Conservation (phyloP, 1,140 invertebrate species). For the Reticulitermes speratus region DNA sequence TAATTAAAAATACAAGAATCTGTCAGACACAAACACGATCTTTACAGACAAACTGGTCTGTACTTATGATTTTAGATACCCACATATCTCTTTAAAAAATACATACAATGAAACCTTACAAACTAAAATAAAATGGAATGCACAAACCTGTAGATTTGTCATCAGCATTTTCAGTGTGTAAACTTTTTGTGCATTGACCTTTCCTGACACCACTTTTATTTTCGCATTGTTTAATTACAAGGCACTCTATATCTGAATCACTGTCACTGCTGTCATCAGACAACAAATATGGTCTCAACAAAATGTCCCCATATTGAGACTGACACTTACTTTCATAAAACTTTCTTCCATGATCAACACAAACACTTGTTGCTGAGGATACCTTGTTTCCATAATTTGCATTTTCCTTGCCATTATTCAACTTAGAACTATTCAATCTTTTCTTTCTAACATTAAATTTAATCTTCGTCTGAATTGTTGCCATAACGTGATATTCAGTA, state of each 20-base stretch:
- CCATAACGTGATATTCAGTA: not conserved
- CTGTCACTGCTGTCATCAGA: not conserved
- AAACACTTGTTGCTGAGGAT: not conserved
- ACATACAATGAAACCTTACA: not conserved
- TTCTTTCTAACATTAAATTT: constrained; percentile 22
- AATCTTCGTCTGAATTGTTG: constrained; percentile 19
- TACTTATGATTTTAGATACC: not conserved
- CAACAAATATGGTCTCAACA: not conserved
- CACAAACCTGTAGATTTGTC: not conserved
- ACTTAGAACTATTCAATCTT: not conserved
- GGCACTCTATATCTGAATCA: not conserved
- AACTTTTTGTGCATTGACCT: not conserved
- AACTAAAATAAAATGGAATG: not conserved
- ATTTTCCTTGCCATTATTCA: not conserved
- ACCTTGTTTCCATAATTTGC: no score
- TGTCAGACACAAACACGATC: no score
- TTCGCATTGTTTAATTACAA: not conserved
- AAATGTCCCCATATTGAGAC: not conserved
- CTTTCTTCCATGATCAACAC: not conserved
- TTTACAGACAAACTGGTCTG: no score
- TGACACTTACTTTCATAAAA: not conserved
- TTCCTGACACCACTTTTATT: not conserved
- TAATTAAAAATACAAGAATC: no score
- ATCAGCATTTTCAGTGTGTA: not conserved
- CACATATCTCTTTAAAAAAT: not conserved